A percentile compares a stretch with the other conserved stretches of the same genome.
These are phyloP conservation scores for Dorcus parallelipipedus DNA, from an alignment of 2,888 invertebrate species.

Conservation along the genomic window DNA sequence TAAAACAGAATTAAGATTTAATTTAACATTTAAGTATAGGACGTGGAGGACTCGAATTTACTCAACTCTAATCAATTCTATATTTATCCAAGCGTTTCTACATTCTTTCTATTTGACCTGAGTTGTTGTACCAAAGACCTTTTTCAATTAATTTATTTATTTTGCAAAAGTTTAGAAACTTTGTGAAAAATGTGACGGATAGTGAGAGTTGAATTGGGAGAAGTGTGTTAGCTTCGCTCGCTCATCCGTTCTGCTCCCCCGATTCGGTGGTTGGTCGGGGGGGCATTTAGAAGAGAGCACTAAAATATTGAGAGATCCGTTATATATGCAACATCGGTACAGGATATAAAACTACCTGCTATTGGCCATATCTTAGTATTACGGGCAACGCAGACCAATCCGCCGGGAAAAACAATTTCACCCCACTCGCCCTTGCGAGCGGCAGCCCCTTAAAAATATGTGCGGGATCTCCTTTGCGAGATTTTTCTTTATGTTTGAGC, in stretches of 20 bases:
- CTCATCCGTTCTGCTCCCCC: slow-evolving; percentile 15
- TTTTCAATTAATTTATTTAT: no score
- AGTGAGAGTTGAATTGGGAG: no score
- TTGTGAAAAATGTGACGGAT: no score
- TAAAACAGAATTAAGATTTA: no score
- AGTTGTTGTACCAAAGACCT: no score
- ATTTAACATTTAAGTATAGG: no score
- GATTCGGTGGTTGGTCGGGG: slow-evolving; percentile 14
- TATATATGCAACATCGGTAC: slow-evolving; percentile 52
- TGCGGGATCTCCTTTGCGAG: slow-evolving; percentile 8
- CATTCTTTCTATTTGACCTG: no score
- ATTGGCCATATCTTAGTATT: slow-evolving; percentile 53
- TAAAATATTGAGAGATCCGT: slow-evolving; percentile 50
- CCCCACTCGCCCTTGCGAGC: slow-evolving; percentile 22
- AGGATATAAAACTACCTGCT: slow-evolving; percentile 51
- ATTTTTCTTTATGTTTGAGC: not conserved
- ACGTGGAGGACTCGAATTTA: no score
- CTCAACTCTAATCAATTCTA: no score
- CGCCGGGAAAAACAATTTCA: slow-evolving; percentile 49
- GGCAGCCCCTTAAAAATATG: slow-evolving; percentile 23
- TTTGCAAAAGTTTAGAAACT: no score
- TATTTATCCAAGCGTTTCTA: no score
- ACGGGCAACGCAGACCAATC: slow-evolving; percentile 44
- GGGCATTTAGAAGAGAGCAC: slow-evolving; percentile 33
- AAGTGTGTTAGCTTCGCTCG: slow-evolving; percentile 6